Evolutionary conservation across 2,888 invertebrate genomes (phyloP).

Genomic region (Lobophora halterata): DNA sequence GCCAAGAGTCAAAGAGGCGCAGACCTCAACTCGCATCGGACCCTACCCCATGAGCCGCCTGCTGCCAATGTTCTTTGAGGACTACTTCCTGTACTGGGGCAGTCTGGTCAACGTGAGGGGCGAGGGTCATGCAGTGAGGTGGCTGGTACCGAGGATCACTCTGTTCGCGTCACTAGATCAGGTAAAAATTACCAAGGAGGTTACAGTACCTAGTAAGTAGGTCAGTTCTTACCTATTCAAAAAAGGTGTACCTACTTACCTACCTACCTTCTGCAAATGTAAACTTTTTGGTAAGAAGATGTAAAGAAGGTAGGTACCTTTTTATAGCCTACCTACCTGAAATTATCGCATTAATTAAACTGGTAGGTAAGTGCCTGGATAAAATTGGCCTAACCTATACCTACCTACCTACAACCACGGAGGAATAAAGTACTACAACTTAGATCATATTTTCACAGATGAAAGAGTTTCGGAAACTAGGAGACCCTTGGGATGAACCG

Average conservation of each 20-base stretch:
- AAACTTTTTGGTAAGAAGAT: no score
- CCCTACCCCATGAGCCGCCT: conserved; percentile 74
- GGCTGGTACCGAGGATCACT: conserved; percentile 82
- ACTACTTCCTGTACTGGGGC: conserved; percentile 85
- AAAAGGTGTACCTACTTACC: neutral
- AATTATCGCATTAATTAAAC: no score
- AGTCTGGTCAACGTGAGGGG: conserved; percentile 66
- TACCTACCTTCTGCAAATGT: no score
- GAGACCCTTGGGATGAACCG: conserved; percentile 73
- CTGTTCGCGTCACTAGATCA: conserved; percentile 81
- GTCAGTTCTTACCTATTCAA: no score
- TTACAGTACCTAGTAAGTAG: no score
- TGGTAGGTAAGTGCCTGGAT: no score
- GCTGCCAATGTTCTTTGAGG: conserved; percentile 78
- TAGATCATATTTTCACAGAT: no score
- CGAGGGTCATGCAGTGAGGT: conserved; percentile 70
- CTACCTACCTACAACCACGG: no score
- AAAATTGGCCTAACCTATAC: no score
- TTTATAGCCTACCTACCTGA: neutral
- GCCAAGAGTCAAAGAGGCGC: conserved; percentile 69
- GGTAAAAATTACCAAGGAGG: conserved; percentile 65
- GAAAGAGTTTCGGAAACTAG: conserved; percentile 76
- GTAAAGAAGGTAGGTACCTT: neutral
- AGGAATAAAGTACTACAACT: no score
- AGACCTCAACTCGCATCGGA: conserved; percentile 70